Evolutionary conservation across 2,888 invertebrate genomes (phyloP), one percentile per base, ranked within the genome.

Genomic region (Heliconius erato): DNA sequence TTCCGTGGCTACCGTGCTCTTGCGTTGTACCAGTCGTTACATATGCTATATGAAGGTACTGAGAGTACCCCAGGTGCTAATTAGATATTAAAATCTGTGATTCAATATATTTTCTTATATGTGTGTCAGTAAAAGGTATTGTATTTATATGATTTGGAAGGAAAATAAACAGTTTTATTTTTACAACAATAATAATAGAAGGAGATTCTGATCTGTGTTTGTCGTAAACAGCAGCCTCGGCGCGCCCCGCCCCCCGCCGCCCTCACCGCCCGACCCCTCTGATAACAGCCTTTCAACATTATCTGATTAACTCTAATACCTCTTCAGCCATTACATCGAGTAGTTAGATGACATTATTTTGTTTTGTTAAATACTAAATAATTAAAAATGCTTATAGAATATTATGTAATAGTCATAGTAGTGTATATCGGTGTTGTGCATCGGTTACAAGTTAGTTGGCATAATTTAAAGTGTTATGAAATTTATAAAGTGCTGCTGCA

Each of bases 1-100:
- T 95, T 94, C 95, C 94, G 90, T 87, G 88, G 87, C 87, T 87
- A 85, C 86, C 85, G 86, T 90, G 89, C 89, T 89, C 87, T 92
- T 91, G 90, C 91, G 88, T 89, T 89, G 87, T 91, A 92, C 92
- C 90, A 90, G 91, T 90, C 89, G 88, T 76, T 82, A 82, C 82
- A 76, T 88, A 88, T 83, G 81, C 82, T 83, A 79, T 74, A 89
- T 88, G 88, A 87, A 89, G 86, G 86, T 88, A 84, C 81, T 4
- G 32, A 79, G n/a, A 32, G 77, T 80, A 79, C 84, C 83, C 82
- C 82, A 82, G 83, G 85, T 85, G 82, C 71, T 69, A 84, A 79
- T 78, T 84, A 84, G 83, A 82, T 71, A 79, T 65, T 83, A 83
- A 79, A 76, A 32, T 79, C 80, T 80, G 84, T 85, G 83, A 71